Evolutionary conservation across 2,113 vertebrate genomes (phyloP).

Genomic region (Ptyas mucosa): DNA sequence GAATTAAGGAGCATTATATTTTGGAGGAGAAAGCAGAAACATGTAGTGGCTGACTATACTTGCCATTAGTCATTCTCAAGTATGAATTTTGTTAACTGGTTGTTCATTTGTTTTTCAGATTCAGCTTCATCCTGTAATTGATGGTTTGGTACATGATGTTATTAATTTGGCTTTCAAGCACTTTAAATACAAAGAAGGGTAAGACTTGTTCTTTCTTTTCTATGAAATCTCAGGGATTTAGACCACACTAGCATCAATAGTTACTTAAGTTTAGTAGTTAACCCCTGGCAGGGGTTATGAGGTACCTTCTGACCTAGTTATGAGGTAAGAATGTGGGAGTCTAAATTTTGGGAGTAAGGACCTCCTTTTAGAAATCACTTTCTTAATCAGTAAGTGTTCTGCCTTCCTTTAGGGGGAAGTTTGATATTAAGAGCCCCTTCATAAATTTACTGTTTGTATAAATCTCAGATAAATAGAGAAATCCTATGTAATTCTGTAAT

Average conservation of each 20-base stretch:
- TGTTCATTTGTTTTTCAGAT: conserved; percentile 75
- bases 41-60: not conserved
- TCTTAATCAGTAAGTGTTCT: not conserved
- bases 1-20: not conserved
- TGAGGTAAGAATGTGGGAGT: not conserved
- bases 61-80: not conserved
- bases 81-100: not conserved
- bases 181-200: conserved; percentile 99
- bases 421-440: not conserved
- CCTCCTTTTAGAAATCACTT: not conserved
- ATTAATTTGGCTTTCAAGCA: conserved; percentile 98
- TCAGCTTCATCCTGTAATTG: conserved; percentile 94
- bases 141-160: conserved; percentile 95
- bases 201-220: conserved; percentile 57
- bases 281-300: not conserved
- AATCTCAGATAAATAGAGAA: not conserved
- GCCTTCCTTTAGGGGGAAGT: not conserved
- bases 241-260: not conserved
- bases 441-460: not conserved
- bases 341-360: not conserved
- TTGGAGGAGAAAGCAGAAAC: not conserved
- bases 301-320: too few relatives aligned
- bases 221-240: not conserved
- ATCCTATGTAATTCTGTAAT: not conserved
- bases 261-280: not conserved